phyloP scores from a whole-genome alignment of 2,797 vertebrate species.

The Amblyraja radiata region DNA sequence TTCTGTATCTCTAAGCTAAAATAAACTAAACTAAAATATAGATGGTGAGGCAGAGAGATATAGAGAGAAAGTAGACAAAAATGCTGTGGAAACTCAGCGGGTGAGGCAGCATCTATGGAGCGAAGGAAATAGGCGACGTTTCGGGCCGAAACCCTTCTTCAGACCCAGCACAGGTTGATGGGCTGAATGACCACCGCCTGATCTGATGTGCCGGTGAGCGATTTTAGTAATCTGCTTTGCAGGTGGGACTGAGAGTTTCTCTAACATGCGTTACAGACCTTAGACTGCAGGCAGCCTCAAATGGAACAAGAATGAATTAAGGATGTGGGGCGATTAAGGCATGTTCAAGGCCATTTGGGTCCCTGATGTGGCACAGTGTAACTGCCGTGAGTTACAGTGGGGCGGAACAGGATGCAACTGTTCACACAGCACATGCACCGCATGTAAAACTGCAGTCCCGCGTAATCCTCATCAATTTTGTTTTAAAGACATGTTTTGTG shows the following conservation, averaged over 20 bases:
- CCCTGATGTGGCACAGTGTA: background rate
- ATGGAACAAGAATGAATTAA: too few species aligned
- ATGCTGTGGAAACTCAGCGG: too few species aligned
- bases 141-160: too few species aligned
- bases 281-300: background rate
- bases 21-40: too few species aligned
- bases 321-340: background rate
- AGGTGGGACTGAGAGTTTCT: background rate
- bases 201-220: background rate
- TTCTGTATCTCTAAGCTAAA: too few species aligned
- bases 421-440: background rate
- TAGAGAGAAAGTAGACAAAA: too few species aligned
- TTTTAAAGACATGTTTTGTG: background rate
- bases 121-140: too few species aligned
- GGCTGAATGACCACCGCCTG: background rate
- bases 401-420: background rate
- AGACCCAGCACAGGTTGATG: background rate
- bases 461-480: slow-evolving; percentile 9
- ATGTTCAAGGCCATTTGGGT: background rate
- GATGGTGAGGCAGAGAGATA: too few species aligned
- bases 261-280: too few species aligned
- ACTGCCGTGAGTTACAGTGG: background rate
- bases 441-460: background rate
- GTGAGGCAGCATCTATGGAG: too few species aligned
- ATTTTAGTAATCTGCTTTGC: background rate